These are phyloP conservation scores for Emmelina monodactyla DNA, from an alignment of 2,888 invertebrate species.

Conservation along the genomic window DNA sequence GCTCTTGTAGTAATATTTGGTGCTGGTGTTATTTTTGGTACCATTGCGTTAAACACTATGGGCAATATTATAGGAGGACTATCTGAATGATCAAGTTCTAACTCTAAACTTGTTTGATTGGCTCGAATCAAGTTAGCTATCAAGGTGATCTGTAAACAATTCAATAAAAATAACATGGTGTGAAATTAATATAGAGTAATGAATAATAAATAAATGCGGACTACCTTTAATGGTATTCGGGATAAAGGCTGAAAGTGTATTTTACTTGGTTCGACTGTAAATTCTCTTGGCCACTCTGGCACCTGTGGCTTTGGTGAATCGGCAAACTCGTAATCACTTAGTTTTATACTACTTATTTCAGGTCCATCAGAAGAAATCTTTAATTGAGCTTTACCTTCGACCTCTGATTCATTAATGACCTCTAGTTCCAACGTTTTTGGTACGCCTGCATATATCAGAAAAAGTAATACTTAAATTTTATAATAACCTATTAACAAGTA, in stretches of 20 bases:
- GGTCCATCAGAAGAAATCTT: constrained; percentile 61
- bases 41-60: constrained; percentile 53
- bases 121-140: constrained; percentile 59
- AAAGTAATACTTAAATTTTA: neutral
- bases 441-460: constrained; percentile 43
- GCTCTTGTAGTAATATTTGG: constrained; percentile 59
- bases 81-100: constrained; percentile 66
- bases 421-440: constrained; percentile 45
- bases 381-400: constrained; percentile 58
- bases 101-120: constrained; percentile 47
- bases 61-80: constrained; percentile 61
- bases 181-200: too few species aligned
- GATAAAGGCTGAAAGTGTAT: constrained; percentile 53
- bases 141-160: constrained; percentile 55
- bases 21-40: constrained; percentile 56
- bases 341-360: constrained; percentile 53
- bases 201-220: constrained; percentile 1
- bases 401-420: constrained; percentile 63
- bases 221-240: constrained; percentile 45
- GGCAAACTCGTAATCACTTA: constrained; percentile 47
- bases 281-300: constrained; percentile 61
- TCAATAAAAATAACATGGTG: neutral
- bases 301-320: constrained; percentile 40
- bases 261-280: constrained; percentile 50
- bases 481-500: neutral